Evolutionary conservation across 2,113 vertebrate genomes (phyloP).

Genomic region (Nibea coibor): DNA sequence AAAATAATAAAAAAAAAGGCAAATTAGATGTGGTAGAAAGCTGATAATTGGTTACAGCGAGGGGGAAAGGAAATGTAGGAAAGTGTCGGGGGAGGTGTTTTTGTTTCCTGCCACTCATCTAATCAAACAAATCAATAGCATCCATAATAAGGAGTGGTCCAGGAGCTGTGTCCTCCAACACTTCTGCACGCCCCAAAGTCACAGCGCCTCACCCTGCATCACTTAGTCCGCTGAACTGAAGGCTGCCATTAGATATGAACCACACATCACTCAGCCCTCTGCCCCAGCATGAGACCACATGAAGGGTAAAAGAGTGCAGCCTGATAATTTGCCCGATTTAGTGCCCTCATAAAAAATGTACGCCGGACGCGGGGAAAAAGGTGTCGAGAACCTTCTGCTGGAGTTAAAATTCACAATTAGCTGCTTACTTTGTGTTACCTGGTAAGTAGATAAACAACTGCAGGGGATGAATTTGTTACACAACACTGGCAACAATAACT

Average conservation of each 20-base stretch:
- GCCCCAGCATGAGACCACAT: conserved; percentile 57
- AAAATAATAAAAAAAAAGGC: not conserved
- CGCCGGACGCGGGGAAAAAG: conserved; percentile 17
- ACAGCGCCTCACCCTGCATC: conserved; percentile 67
- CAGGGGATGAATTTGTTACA: conserved; percentile 73
- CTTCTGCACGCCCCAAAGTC: conserved; percentile 69
- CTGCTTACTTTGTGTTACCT: conserved; percentile 69
- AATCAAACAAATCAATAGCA: conserved; percentile 73
- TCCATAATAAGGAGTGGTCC: conserved; percentile 67
- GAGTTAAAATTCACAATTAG: conserved; percentile 69
- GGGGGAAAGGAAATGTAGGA: not conserved
- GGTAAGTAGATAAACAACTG: conserved; percentile 74
- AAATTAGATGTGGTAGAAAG: not conserved
- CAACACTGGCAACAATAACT: conserved; percentile 49
- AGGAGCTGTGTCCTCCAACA: conserved; percentile 67
- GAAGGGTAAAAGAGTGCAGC: conserved; percentile 74
- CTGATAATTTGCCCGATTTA: conserved; percentile 60
- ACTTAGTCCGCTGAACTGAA: conserved; percentile 72
- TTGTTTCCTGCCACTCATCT: conserved; percentile 69
- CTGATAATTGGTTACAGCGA: conserved; percentile 10
- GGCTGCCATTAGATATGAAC: conserved; percentile 80
- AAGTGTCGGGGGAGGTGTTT: not conserved
- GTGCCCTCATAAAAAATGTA: conserved; percentile 43
- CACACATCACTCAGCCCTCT: conserved; percentile 67
- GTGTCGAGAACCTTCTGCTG: conserved; percentile 25